Evolutionary conservation across 2,113 vertebrate genomes (phyloP).

Genomic region (Chaetodon auriga): DNA sequence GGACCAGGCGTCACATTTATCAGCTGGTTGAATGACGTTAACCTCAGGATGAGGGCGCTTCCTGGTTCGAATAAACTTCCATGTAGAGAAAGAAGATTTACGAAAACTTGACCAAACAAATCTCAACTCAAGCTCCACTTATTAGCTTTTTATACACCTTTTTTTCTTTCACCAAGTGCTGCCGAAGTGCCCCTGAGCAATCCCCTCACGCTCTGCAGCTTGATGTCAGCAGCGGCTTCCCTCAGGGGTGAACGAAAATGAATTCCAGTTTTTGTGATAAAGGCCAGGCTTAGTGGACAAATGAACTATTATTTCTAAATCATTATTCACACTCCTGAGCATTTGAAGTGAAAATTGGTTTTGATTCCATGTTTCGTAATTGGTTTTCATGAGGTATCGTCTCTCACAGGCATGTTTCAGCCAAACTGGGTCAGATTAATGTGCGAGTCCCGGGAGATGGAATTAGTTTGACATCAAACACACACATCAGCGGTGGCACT

Average conservation of each 20-base stretch:
- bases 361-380: conserved; percentile 41
- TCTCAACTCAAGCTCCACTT: neutral
- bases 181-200: conserved; percentile 12
- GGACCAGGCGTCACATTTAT: neutral
- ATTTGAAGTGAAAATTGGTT: conserved; percentile 42
- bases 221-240: conserved; percentile 16
- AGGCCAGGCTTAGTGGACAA: conserved; percentile 30
- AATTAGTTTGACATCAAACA: conserved; percentile 61
- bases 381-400: conserved; percentile 35
- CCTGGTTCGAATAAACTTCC: too few species aligned
- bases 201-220: neutral
- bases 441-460: conserved; percentile 16
- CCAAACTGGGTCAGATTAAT: conserved; percentile 52
- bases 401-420: conserved; percentile 19
- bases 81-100: neutral
- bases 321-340: conserved; percentile 13
- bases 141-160: neutral
- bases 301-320: conserved; percentile 59
- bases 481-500: conserved; percentile 18
- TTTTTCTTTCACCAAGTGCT: neutral
- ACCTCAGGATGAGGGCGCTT: too few species aligned
- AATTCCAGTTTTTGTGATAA: conserved; percentile 33
- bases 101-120: too few species aligned
- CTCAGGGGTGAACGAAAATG: conserved; percentile 21
- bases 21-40: neutral